A percentile compares a stretch with the other conserved stretches of the same genome.
Evolutionary conservation across 23 tunicate species (phyloP).

Genomic region (Trididemnum clinides): DNA sequence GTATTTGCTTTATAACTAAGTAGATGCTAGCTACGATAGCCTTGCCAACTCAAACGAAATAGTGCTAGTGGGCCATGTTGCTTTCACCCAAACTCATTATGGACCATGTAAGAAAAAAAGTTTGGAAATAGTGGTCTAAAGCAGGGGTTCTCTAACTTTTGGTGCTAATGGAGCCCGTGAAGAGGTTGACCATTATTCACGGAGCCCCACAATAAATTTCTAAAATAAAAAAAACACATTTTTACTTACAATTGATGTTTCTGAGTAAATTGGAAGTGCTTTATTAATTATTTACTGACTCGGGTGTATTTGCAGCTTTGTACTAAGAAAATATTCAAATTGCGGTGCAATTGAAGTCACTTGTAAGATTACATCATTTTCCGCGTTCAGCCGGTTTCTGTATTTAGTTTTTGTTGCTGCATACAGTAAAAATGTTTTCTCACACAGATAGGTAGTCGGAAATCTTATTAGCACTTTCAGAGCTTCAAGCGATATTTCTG

Average conservation of each 20-base stretch:
- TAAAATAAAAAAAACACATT: conserved; percentile 20
- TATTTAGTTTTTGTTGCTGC: conserved; percentile 19
- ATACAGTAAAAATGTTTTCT: conserved; percentile 18
- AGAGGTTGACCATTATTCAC: conserved; percentile 20
- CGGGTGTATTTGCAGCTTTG: conserved; percentile 24
- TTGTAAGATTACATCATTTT: conserved; percentile 26
- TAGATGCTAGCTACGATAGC: too few species aligned
- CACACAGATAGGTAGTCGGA: conserved; percentile 24
- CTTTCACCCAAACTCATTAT: too few species aligned
- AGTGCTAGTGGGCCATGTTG: too few species aligned
- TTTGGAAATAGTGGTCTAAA: not conserved
- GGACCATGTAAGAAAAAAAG: too few species aligned
- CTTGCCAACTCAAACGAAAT: too few species aligned
- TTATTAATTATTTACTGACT: conserved; percentile 25
- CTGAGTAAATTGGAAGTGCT: conserved; percentile 25
- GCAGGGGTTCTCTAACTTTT: conserved; percentile 30
- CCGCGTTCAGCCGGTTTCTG: conserved; percentile 10
- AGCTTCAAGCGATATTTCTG: conserved; percentile 21
- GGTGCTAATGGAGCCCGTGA: conserved; percentile 22
- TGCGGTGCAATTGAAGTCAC: conserved; percentile 24
- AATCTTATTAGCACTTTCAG: conserved; percentile 31
- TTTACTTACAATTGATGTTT: conserved; percentile 4
- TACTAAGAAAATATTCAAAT: conserved; percentile 16
- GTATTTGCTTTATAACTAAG: too few species aligned
- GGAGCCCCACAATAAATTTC: not conserved